Base-by-base conservation (phyloP, 2,797 vertebrate genomes). In the Aldrovandia affinis region DNA sequence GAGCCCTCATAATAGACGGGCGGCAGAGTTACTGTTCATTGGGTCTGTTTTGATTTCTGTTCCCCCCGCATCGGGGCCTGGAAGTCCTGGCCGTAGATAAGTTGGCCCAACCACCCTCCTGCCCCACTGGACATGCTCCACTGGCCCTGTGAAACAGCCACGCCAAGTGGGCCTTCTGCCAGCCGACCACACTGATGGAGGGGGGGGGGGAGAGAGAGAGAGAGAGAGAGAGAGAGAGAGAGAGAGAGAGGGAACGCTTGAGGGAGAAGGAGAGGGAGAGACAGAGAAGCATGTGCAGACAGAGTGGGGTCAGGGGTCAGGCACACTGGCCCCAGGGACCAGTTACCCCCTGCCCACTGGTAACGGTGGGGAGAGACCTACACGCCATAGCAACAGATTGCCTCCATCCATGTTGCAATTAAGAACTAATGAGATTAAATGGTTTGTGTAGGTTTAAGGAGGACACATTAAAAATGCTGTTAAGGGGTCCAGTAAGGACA, bases 361-460 rank as follows among this genome's bases (percentile, higher is more conserved):
- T 42, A 25, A 80, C 50, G 20, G 68, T n/a, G 68, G 68, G 68
- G 15, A n/a, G 73, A 47, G 73, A 47, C 73, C 84, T 81, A 47
- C 79, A 54, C 57, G 85, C 83, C 63, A 68, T 47, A 75, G 83
- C 83, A 44, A 61, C 87, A 86, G 80, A 85, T 77, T 81, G 61
- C 81, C 78, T 84, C 68, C 61, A 77, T 83, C 81, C 81, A 78
- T 82, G 83, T 80, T 83, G 63, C 78, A 61, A 84, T 88, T 86
- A 88, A 84, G 79, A 50, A 39, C 81, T 88, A 84, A 87, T 86
- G 84, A 86, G 85, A 81, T 84, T 82, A 83, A 80, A 75, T 83
- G 75, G 78, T 36, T 73, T 81, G n/a, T 55, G 80, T 79, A 82
- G 83, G 84, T 84, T 84, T 79, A 25, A 42, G 50, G 68, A 65